phyloP scores from a whole-genome alignment of 2,888 invertebrate genomes.

The Gari tellinella region DNA sequence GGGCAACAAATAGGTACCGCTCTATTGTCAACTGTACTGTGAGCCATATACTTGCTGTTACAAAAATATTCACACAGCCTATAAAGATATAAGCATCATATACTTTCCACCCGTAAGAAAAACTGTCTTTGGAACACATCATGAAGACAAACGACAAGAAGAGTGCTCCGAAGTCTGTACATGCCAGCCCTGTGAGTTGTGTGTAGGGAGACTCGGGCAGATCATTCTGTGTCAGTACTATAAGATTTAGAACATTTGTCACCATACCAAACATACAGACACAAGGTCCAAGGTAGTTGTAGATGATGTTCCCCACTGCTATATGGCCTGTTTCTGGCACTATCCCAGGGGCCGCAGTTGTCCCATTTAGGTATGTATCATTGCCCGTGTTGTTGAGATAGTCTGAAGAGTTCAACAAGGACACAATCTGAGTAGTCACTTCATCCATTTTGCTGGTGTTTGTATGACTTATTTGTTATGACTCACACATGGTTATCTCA shows the following conservation, averaged over 20 bases:
- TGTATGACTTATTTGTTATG: no score
- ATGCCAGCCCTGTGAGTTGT: constrained; percentile 79
- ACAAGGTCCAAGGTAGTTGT: constrained; percentile 72
- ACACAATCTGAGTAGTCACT: no score
- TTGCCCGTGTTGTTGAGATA: no score
- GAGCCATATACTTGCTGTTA: constrained; percentile 78
- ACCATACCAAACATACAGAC: constrained; percentile 80
- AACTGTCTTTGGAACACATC: constrained; percentile 61
- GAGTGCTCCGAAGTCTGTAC: constrained; percentile 76
- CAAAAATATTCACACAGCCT: constrained; percentile 78
- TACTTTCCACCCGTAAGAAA: constrained; percentile 70
- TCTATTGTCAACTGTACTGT: constrained; percentile 80
- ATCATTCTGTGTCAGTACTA: constrained; percentile 76
- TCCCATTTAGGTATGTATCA: constrained; percentile 1
- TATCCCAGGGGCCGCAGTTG: constrained; percentile 5
- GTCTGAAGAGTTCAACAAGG: no score
- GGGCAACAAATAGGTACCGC: constrained; percentile 77
- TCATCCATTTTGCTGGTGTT: no score
- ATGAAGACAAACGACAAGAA: constrained; percentile 72
- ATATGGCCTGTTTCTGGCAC: constrained; percentile 16
- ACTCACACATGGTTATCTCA: no score
- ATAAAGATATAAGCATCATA: constrained; percentile 75
- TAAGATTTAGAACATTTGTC: constrained; percentile 79
- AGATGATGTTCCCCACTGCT: constrained; percentile 55
- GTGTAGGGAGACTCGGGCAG: constrained; percentile 82